Evolutionary conservation across 1,140 invertebrate genomes (phyloP), one percentile per base, ranked within the genome.

Genomic region (Stenopsyche tienmushanensis): DNA sequence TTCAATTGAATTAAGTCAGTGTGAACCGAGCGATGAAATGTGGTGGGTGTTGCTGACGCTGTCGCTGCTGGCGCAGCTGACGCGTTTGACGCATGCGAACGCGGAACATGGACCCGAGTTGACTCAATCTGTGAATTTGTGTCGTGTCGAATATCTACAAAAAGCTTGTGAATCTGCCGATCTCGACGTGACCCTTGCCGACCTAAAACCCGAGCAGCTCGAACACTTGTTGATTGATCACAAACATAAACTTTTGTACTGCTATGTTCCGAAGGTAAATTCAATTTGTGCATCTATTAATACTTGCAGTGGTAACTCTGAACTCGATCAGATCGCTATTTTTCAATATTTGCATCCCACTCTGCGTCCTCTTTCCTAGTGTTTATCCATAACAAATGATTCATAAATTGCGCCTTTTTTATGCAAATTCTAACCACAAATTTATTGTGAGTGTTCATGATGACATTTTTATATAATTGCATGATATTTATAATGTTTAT

Each of bases 261-360:
- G 94, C 75, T 95, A 95, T 78, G 92, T 96, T 52, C 93, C 94
- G 57, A 96, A 96, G 85, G 91, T 92, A 81, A 80, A n/a, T n/a
- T n/a, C n/a, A n/a, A n/a, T n/a, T n/a, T n/a, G n/a, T n/a, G n/a
- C n/a, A n/a, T n/a, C n/a, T n/a, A n/a, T n/a, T n/a, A n/a, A n/a
- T n/a, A n/a, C n/a, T n/a, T n/a, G n/a, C n/a, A n/a, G n/a, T n/a
- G n/a, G 77, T 73, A 10, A n/a, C n/a, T n/a, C n/a, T 9, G 47
- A 20, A 50, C 18, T 20, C 18, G 20, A 15, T n/a, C 9, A 15
- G 18, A 15, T 15, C 10, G 20, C 20, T 10, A 15, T 20, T 15
- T 50, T 20, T 50, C 10, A 50, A 50, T 50, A 13, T 20, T n/a
- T 50, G 9, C 10, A n/a, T n/a, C n/a, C n/a, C n/a, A n/a, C n/a